These are phyloP conservation scores for Eugnorisma glareosa DNA, from an alignment of 2,888 invertebrate genomes.

Conservation along the genomic window DNA sequence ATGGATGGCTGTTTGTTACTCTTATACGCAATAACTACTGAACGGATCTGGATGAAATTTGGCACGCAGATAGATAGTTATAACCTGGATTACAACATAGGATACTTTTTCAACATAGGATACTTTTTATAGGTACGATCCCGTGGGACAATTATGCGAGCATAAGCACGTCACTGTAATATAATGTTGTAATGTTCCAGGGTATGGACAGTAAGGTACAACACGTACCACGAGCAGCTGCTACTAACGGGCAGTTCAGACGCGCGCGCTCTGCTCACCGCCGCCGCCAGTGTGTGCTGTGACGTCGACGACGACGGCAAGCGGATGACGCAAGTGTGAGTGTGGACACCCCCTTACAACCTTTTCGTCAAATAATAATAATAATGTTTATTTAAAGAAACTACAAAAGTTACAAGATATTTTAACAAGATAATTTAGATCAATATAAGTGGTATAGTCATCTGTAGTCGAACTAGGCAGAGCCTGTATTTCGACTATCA, in stretches of 20 bases:
- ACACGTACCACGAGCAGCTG: slow-evolving; percentile 99
- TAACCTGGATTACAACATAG: no score
- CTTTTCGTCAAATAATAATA: no score
- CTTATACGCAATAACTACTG: background rate
- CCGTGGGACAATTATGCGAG: no score
- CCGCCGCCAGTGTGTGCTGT: slow-evolving; percentile 96
- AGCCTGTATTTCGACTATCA: no score
- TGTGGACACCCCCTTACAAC: slow-evolving; percentile 23
- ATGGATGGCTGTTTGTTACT: background rate
- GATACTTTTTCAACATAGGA: no score
- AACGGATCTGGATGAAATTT: background rate
- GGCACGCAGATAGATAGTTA: background rate
- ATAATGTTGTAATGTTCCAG: slow-evolving; percentile 77
- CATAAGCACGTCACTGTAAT: background rate
- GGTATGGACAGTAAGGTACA: slow-evolving; percentile 98
- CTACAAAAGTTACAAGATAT: no score
- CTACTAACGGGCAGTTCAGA: slow-evolving; percentile 98
- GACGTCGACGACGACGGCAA: slow-evolving; percentile 90
- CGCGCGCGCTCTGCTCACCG: slow-evolving; percentile 96
- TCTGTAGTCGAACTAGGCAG: no score
- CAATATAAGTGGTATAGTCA: no score
- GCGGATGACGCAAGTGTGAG: slow-evolving; percentile 73
- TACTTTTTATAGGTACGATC: no score
- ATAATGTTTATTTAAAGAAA: no score
- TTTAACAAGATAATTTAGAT: no score